Evolutionary conservation across 2,888 invertebrate species (phyloP).

Genomic region (Limnephilus auricula): DNA sequence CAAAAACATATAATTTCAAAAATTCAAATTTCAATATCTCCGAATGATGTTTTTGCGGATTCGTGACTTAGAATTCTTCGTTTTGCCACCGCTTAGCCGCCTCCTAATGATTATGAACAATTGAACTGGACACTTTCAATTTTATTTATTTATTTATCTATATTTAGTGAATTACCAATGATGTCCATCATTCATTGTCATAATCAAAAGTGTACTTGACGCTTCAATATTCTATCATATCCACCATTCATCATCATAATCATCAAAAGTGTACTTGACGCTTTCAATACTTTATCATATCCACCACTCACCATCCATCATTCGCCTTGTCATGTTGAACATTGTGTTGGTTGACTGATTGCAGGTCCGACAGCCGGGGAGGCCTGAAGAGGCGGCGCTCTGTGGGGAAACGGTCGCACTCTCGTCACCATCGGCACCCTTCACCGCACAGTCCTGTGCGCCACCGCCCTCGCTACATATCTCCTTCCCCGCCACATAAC

Average conservation of each 20-base stretch:
- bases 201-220: no score
- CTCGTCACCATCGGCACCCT: conserved; percentile 72
- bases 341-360: conserved; percentile 10
- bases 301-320: background rate
- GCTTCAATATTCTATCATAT: background rate
- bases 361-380: conserved; percentile 80
- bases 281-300: background rate
- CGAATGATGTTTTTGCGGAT: no score
- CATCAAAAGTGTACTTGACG: background rate
- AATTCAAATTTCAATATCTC: no score
- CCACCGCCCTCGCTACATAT: conserved; percentile 72
- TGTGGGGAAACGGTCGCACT: conserved; percentile 74
- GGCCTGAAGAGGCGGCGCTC: conserved; percentile 80
- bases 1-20: no score
- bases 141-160: no score
- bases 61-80: no score
- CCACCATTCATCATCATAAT: background rate
- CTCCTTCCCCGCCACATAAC: conserved; percentile 69
- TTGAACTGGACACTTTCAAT: no score
- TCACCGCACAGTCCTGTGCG: conserved; percentile 74
- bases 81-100: no score
- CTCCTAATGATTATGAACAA: no score
- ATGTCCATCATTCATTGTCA: no score
- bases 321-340: background rate
- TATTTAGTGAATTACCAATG: no score